Percentiles rank a stretch among this genome's conserved stretches.
Conservation (phyloP, 2,888 invertebrate genomes). For the Eubasilissa splendida region DNA sequence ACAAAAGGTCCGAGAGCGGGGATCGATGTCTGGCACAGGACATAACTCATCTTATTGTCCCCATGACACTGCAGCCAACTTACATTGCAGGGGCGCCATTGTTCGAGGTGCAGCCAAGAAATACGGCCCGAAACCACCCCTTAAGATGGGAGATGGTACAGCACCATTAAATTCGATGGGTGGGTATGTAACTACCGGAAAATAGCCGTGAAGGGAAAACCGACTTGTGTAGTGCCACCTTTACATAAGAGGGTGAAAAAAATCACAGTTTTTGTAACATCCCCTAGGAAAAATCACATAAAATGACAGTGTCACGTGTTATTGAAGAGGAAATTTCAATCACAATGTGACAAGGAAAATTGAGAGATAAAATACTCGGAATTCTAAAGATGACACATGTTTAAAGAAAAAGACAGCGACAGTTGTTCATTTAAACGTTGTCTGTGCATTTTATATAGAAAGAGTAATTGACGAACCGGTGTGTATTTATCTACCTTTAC, state of each 20-base stretch:
- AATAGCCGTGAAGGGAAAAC: slow-evolving; percentile 27
- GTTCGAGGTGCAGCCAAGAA: slow-evolving; percentile 37
- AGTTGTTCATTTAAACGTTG: too few species aligned
- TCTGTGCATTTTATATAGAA: too few species aligned
- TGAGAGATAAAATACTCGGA: slow-evolving; percentile 3
- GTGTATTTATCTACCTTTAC: too few species aligned
- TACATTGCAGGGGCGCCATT: slow-evolving; percentile 11
- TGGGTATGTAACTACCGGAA: slow-evolving; percentile 37
- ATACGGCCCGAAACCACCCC: slow-evolving; percentile 29
- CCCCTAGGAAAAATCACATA: slow-evolving; percentile 11
- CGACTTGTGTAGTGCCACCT: slow-evolving; percentile 1
- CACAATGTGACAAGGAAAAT: slow-evolving; percentile 26
- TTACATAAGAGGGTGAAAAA: slow-evolving; percentile 24
- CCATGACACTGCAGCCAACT: slow-evolving; percentile 33
- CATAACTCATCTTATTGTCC: slow-evolving; percentile 42
- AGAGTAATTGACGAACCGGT: too few species aligned
- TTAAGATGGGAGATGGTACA: slow-evolving; percentile 2
- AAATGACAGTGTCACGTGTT: slow-evolving; percentile 18
- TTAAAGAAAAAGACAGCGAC: too few species aligned
- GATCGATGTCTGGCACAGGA: slow-evolving; percentile 26
- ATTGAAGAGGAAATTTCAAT: slow-evolving; percentile 29
- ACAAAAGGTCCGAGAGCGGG: slow-evolving; percentile 39
- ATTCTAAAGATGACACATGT: too few species aligned
- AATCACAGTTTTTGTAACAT: slow-evolving; percentile 17
- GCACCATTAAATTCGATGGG: slow-evolving; percentile 33